Evolutionary conservation across 2,888 invertebrate genomes (phyloP).

Genomic region (Agrotis clavis): DNA sequence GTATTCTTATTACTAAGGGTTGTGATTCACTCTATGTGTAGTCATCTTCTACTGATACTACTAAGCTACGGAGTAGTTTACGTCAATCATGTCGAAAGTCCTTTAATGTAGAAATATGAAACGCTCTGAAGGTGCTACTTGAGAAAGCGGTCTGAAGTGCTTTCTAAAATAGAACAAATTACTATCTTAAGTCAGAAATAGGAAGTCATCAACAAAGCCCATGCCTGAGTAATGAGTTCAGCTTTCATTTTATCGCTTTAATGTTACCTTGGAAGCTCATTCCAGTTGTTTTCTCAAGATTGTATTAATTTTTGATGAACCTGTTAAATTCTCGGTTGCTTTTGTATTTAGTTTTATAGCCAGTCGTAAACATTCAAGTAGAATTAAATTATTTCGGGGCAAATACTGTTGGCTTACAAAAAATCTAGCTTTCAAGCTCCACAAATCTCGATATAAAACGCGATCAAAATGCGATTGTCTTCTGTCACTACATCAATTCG

Average conservation of each 20-base stretch:
- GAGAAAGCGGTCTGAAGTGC: constrained; percentile 10
- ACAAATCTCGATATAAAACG: constrained; percentile 41
- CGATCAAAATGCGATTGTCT: constrained; percentile 62
- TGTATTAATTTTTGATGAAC: not conserved
- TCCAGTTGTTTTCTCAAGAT: not conserved
- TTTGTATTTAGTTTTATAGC: constrained; percentile 16
- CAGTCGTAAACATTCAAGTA: constrained; percentile 7
- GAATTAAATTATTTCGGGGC: constrained; percentile 1
- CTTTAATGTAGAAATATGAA: not conserved
- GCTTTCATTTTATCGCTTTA: constrained; percentile 14
- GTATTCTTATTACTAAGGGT: too few relatives aligned
- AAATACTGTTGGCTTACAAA: constrained; percentile 20
- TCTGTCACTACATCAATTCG: constrained; percentile 47
- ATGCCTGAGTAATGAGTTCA: constrained; percentile 12
- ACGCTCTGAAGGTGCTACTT: not conserved
- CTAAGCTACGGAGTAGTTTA: not conserved
- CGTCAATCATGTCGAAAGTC: not conserved
- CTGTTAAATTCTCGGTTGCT: not conserved
- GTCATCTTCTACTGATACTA: too few relatives aligned
- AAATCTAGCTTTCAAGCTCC: constrained; percentile 46
- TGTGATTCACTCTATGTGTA: too few relatives aligned
- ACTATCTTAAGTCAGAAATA: constrained; percentile 42
- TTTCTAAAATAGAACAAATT: constrained; percentile 42
- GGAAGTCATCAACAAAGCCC: constrained; percentile 20
- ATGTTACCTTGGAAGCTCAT: constrained; percentile 24